Percentiles rank a stretch among this genome's conserved stretches.
Conservation (phyloP, 2,797 vertebrate species). For the Pangasius sanitwongsei region DNA sequence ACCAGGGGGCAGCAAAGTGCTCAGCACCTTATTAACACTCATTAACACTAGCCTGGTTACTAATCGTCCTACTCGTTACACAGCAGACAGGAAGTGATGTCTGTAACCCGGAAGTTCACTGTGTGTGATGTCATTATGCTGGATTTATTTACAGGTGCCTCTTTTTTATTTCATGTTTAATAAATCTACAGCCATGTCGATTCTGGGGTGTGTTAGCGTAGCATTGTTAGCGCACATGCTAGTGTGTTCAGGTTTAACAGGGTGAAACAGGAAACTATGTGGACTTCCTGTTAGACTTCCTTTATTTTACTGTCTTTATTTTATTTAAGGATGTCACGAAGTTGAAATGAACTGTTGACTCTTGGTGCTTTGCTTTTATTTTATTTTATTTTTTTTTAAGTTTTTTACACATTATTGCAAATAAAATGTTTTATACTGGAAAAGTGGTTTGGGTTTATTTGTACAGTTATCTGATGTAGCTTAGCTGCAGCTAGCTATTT, state of each 20-base stretch:
- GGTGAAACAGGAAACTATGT: not conserved
- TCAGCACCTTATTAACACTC: not conserved
- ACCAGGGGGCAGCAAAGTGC: not conserved
- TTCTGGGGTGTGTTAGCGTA: not conserved
- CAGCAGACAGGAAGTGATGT: slow-evolving; percentile 1
- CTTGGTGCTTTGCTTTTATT: slow-evolving; percentile 59
- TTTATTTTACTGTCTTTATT: not conserved
- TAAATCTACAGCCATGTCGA: not conserved
- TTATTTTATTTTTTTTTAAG: slow-evolving; percentile 66
- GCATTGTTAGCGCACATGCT: not conserved
- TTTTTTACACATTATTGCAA: slow-evolving; percentile 89
- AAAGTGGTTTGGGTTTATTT: not conserved
- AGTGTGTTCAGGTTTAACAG: not conserved
- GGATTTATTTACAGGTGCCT: not conserved
- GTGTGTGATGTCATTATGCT: slow-evolving; percentile 5
- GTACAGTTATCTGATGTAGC: not conserved
- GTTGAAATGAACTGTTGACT: not conserved
- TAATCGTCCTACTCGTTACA: too few species aligned
- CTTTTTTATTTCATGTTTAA: not conserved
- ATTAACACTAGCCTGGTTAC: not conserved
- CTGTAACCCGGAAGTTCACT: not conserved
- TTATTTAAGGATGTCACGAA: not conserved
- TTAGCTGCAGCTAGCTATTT: not conserved
- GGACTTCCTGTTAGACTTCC: not conserved
- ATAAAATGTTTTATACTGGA: slow-evolving; percentile 92